Percentiles rank a stretch among this genome's conserved stretches.
Conservation (phyloP, 2,888 invertebrate genomes). For the Hemithea aestivaria region DNA sequence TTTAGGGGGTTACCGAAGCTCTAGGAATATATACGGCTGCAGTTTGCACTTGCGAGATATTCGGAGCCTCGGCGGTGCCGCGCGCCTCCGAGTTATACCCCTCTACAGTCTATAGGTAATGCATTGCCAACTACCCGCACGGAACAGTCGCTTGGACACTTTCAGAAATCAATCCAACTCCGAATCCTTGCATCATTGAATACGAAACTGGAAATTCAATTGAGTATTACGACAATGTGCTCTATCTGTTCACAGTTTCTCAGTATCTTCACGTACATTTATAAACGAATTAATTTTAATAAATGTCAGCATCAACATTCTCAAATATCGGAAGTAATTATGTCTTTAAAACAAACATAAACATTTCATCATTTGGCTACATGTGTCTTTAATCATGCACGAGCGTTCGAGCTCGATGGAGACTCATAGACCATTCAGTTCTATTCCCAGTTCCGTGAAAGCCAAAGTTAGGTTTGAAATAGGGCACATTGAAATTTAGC, state of each 20-base stretch:
- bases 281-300: too few relatives aligned
- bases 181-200: constrained; percentile 11
- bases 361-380: constrained; percentile 23
- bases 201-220: constrained; percentile 3
- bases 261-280: background rate
- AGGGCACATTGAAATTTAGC: constrained; percentile 76
- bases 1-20: constrained; percentile 59
- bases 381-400: constrained; percentile 32
- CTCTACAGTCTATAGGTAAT: constrained; percentile 22
- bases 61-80: constrained; percentile 39
- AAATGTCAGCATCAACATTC: constrained; percentile 5
- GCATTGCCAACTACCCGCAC: constrained; percentile 33
- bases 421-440: constrained; percentile 35
- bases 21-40: constrained; percentile 48
- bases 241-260: background rate
- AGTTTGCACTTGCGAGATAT: constrained; percentile 44
- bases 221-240: background rate
- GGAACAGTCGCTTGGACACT: constrained; percentile 24
- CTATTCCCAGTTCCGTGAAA: constrained; percentile 55
- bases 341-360: constrained; percentile 24
- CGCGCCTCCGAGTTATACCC: constrained; percentile 34
- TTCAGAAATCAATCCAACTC: constrained; percentile 26
- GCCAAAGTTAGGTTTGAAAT: constrained; percentile 62
- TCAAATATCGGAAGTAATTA: constrained; percentile 27
- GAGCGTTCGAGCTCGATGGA: constrained; percentile 33